Evolutionary conservation across 1,140 invertebrate species (phyloP), one percentile per base, ranked within the genome.

Genomic region (Cydia pomonella): DNA sequence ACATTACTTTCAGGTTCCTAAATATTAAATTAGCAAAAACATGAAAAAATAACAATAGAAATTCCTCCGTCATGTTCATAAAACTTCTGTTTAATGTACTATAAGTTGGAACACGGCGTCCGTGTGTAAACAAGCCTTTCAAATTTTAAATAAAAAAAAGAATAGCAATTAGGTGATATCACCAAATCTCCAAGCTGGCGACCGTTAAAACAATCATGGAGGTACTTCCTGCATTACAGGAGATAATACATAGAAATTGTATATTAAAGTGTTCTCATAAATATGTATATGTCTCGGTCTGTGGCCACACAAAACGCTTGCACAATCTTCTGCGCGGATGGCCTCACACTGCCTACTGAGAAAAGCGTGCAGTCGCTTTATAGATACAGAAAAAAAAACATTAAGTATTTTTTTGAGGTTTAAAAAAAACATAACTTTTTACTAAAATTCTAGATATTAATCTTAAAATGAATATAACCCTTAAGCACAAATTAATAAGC

Each of bases 231-330:
- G 87, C 87, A 88, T 91, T 89, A 90, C 86, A 80, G 76, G 79
- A 91, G 89, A 91, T 92, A 90, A 91, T 90, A 92, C 91, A 91
- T 92, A 91, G 88, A 92, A 92, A 91, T 91, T 92, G 90, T 91
- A 89, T 89, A 92, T 91, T 90, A 92, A 87, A 92, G 86, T 90
- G 85, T 85, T 81, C 87, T 92, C 89, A 92, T 92, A 91, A 91
- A 92, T 92, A 92, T 92, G 88, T 86, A 92, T 92, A 81, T 85
- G 90, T 90, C 80, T 90, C 90, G 90, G 86, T 92, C 87, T 84
- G 87, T 91, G 91, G 86, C 85, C 89, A 90, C 88, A 84, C 80
- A 84, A 81, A 85, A 84, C 86, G 86, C 82, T 91, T 92, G 88
- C 91, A 90, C 91, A 92, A 92, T 89, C 87, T 84, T 80, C 81